Evolutionary conservation across 2,888 invertebrate species (phyloP), one percentile per base, ranked within the genome.

Genomic region (Mythimna lalbum): DNA sequence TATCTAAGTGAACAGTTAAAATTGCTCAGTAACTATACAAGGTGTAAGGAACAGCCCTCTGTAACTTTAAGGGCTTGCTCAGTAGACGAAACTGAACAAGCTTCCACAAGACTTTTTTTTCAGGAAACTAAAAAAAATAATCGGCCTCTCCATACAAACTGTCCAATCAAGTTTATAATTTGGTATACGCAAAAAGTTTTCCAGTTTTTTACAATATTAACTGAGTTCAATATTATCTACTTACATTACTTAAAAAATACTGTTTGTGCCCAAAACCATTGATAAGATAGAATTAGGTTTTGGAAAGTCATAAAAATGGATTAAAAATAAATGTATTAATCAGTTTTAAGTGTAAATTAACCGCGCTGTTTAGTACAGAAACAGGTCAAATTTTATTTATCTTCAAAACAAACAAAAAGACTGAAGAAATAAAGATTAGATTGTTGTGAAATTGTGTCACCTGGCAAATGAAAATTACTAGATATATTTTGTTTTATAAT

Each of bases 311-410:
- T 60, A 66, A 39, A 72, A 65, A n/a, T 47, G 14, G 4, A 1
- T 36, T n/a, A 55, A 23, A 47, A 12, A 14, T 23, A 27, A 27
- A 19, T 5, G 7, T 9, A 23, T 9, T 67, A n/a, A 47, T 36
- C 31, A 59, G 21, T 47, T 21, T 68, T 36, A 7, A 21, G 31
- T 23, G 27, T 23, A 36, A 33, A 36, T 53, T 57, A 39, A 73
- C 14, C 47, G n/a, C 47, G 31, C 19, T 19, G 43, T 19, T 43
- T 43, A 17, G 6, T 5, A 43, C 43, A 5, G 47, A 62, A 63
- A 68, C 19, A 63, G 75, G 75, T 63, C 65, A 56, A 63, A 9
- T 47, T 74, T 64, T 62, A 57, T 62, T 65, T 80, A 80, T 66
- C 69, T 55, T 36, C 10, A 49, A 59, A 68, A 55, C 49, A 57